phyloP scores from a whole-genome alignment of 2,797 vertebrate species.

The Percopsis omiscomaycus region DNA sequence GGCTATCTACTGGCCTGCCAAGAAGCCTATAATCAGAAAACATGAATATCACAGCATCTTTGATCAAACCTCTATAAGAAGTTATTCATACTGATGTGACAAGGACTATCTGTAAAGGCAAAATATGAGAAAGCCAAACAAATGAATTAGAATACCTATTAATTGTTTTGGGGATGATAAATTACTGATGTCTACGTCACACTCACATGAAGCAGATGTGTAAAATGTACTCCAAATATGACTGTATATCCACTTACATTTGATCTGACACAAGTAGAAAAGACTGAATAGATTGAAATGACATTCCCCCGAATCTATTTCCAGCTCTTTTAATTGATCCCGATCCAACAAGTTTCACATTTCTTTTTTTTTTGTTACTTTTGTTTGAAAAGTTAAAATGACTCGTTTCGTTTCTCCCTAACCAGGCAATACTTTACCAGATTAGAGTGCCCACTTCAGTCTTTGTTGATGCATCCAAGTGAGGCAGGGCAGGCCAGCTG shows the following conservation, averaged over 20 bases:
- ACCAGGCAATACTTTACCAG: slow-evolving; percentile 76
- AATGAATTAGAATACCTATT: slow-evolving; percentile 22
- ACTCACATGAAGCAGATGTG: slow-evolving; percentile 52
- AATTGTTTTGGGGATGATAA: slow-evolving; percentile 40
- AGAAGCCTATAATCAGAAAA: slow-evolving; percentile 8
- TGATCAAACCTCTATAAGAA: slow-evolving; percentile 9
- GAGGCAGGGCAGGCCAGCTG: slow-evolving; percentile 79
- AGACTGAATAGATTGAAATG: slow-evolving; percentile 64
- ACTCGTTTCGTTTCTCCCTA: slow-evolving; percentile 75
- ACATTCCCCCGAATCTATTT: slow-evolving; percentile 57
- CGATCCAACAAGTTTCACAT: slow-evolving; percentile 73
- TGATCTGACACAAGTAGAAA: slow-evolving; percentile 37
- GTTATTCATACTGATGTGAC: slow-evolving; percentile 14
- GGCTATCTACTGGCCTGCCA: slow-evolving; percentile 1
- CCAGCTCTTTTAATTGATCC: slow-evolving; percentile 72
- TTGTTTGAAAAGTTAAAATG: slow-evolving; percentile 82
- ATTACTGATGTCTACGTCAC: slow-evolving; percentile 23
- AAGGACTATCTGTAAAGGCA: slow-evolving; percentile 19
- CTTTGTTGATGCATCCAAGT: slow-evolving; percentile 79
- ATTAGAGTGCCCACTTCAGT: slow-evolving; percentile 80
- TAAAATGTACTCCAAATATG: slow-evolving; percentile 57
- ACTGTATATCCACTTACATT: slow-evolving; percentile 28
- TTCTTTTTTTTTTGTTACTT: slow-evolving; percentile 60
- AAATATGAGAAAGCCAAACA: background rate
- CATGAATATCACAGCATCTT: slow-evolving; percentile 11